Conservation (phyloP, 2,113 vertebrate species). For the Embiotoca jacksoni region DNA sequence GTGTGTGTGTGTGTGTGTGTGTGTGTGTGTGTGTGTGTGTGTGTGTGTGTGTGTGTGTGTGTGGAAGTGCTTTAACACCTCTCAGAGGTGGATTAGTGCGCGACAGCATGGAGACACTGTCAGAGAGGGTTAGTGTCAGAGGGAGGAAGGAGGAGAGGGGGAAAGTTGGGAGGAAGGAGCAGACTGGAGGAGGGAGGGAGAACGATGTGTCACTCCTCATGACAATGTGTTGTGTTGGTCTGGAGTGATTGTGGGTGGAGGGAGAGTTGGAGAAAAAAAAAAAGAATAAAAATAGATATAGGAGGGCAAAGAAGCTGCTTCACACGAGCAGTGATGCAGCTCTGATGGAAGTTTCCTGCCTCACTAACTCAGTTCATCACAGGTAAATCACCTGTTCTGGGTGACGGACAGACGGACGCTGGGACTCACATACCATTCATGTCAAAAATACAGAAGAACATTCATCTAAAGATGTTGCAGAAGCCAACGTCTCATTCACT, state of each 20-base stretch:
- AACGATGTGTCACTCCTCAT: constrained; percentile 48
- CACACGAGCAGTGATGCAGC: not conserved
- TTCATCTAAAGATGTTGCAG: no score
- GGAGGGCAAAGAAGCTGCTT: not conserved
- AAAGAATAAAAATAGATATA: constrained; percentile 15
- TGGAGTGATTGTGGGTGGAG: constrained; percentile 19
- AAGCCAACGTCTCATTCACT: no score
- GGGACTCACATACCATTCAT: no score
- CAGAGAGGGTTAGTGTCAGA: constrained; percentile 86
- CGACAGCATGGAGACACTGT: constrained; percentile 88
- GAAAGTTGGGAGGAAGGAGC: constrained; percentile 26
- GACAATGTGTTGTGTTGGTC: constrained; percentile 35
- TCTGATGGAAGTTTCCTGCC: not conserved
- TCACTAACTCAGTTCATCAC: no score
- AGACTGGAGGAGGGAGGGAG: constrained; percentile 24
- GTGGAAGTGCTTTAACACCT: constrained; percentile 85
- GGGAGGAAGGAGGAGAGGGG: constrained; percentile 12
- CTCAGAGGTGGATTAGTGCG: constrained; percentile 92
- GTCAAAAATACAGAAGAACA: no score
- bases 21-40: constrained; percentile 26
- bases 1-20: constrained; percentile 78
- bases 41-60: constrained; percentile 73
- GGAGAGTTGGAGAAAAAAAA: not conserved
- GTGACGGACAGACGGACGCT: no score
- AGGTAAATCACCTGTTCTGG: no score